Evolutionary conservation across 2,113 vertebrate species (phyloP), one percentile per base, ranked within the genome.

Genomic region (Pipa parva): DNA sequence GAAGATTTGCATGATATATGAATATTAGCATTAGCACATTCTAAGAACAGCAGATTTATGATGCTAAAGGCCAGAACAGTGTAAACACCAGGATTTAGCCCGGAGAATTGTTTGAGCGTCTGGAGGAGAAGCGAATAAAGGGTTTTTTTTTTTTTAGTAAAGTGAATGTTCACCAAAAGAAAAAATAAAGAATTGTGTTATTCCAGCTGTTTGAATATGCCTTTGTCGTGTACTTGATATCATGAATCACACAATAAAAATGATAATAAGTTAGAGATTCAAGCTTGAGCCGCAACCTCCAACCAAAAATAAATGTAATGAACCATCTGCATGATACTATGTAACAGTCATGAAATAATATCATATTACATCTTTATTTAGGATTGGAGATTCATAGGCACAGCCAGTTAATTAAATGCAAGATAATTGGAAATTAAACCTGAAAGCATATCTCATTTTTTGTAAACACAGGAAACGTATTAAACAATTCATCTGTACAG

Each of bases 11-110:
- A 70, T 61, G 57, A 70, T 70, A 26, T 54, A 61, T 70, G 46
- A 61, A 61, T 61, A 70, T 61, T 70, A 70, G 33, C 51, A 70
- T 70, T 70, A 70, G 48, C 57, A 70, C 36, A 24, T 50, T 59
- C 50, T 59, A 50, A 50, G 55, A 67, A 67, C 57, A 50, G 42
- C 20, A 59, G 64, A 67, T 67, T 67, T 67, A 59, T 59, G 45
- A 45, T 37, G 64, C 29, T 59, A 36, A 6, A 24, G 54, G 64
- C 64, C 55, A 59, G 28, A 51, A 68, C 29, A 59, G 57, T 50
- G 65, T 59, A 68, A 68, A 68, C 29, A 68, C 31, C 39, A 28
- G 56, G 46, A 52, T 59, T 59, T 59, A 51, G 28, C n/a, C 21
- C 22, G 26, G 65, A 59, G 42, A 60, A 68, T 59, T 52, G 65